phyloP scores from a whole-genome alignment of 2,113 vertebrate species.

The Microcebus tavaratra region DNA sequence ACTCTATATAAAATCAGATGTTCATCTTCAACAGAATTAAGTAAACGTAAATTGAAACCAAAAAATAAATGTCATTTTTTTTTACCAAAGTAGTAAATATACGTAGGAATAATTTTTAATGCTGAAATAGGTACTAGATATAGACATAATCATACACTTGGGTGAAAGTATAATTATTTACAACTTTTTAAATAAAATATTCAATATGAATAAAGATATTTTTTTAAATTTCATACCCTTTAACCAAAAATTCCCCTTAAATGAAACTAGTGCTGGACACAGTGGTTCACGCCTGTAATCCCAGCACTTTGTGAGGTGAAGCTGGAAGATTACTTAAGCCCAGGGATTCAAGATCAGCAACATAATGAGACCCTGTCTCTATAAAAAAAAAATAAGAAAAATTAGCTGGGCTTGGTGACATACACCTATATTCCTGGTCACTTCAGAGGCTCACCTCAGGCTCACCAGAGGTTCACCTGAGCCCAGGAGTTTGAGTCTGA shows the following conservation, averaged over 20 bases:
- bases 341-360: too few species aligned
- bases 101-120: not conserved
- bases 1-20: not conserved
- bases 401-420: too few species aligned
- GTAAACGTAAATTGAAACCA: not conserved
- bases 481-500: too few species aligned
- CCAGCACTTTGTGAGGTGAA: too few species aligned
- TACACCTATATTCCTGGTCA: too few species aligned
- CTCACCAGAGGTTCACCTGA: too few species aligned
- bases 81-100: not conserved
- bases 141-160: not conserved
- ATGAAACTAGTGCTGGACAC: not conserved
- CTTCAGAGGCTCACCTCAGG: too few species aligned
- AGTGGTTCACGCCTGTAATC: too few species aligned
- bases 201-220: not conserved
- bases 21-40: not conserved
- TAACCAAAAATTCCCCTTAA: not conserved
- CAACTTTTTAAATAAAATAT: conserved; percentile 24
- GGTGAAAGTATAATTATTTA: not conserved
- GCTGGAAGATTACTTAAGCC: too few species aligned
- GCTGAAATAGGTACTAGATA: not conserved
- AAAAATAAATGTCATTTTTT: not conserved
- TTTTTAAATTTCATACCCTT: not conserved
- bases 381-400: too few species aligned
- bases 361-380: too few species aligned